These are phyloP conservation scores for Ursus arctos DNA, from an alignment of 2,113 vertebrate genomes.

Conservation along the genomic window DNA sequence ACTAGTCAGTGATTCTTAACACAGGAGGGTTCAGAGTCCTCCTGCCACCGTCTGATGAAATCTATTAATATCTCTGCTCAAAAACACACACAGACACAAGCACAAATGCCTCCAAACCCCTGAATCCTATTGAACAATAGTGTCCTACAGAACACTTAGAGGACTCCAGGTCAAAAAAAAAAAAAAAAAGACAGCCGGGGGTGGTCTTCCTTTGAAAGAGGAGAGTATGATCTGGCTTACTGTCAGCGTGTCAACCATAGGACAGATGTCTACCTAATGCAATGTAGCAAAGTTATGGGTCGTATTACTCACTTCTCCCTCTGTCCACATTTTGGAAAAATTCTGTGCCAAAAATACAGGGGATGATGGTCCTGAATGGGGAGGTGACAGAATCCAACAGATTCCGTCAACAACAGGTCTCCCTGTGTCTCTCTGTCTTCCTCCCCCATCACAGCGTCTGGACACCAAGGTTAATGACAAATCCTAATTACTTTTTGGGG, in stretches of 20 bases:
- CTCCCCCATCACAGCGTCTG: conserved; percentile 30
- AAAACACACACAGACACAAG: neutral
- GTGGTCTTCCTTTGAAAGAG: neutral
- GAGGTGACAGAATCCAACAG: neutral
- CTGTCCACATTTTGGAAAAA: conserved; percentile 44
- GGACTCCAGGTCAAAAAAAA: neutral
- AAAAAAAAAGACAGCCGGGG: rapidly evolving
- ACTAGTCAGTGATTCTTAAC: neutral
- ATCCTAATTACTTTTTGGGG: conserved; percentile 58
- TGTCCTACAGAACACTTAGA: neutral
- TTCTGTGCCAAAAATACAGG: neutral
- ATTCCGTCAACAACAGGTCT: neutral
- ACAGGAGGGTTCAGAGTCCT: neutral
- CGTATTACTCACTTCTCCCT: neutral
- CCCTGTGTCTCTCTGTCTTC: neutral
- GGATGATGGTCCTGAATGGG: neutral
- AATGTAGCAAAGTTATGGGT: neutral
- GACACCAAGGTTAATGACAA: conserved; percentile 77
- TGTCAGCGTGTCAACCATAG: neutral
- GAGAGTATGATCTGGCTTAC: neutral
- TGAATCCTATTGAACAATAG: too few relatives aligned
- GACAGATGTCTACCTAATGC: neutral
- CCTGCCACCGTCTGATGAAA: neutral
- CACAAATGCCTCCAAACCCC: neutral
- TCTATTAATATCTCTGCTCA: neutral